Base-by-base conservation (phyloP, 2,888 invertebrate species). In the Papilio demoleus region DNA sequence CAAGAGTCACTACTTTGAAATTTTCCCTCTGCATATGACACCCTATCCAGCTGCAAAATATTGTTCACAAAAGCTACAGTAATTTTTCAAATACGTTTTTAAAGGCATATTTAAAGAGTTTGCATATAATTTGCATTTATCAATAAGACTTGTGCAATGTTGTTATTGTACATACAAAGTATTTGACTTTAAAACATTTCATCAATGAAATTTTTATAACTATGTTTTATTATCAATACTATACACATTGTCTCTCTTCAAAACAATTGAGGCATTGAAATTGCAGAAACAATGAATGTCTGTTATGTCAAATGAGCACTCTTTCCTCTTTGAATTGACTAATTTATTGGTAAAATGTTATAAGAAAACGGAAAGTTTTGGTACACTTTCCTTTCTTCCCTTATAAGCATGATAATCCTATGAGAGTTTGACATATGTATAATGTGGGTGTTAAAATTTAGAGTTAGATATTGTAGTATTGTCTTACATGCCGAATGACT, bases 401-500 rank as follows among this genome's bases (percentile, higher is more conserved):
- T n/a, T n/a, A n/a, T n/a, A n/a, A n/a, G n/a, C n/a, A n/a, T n/a
- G n/a, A n/a, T n/a, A n/a, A n/a, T n/a, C n/a, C n/a, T n/a, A n/a
- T n/a, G n/a, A n/a, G n/a, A n/a, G n/a, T n/a, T n/a, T n/a, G n/a
- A n/a, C n/a, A n/a, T n/a, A n/a, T n/a, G n/a, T n/a, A n/a, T n/a
- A n/a, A n/a, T n/a, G n/a, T n/a, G n/a, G n/a, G n/a, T n/a, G n/a
- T 31, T 31, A 31, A 4, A 31, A 31, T 4, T 4, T 4, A 31
- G 6, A 31, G 6, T 31, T 31, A 17, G 5, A 2, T 45, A 45
- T 45, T 45, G 9, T 53, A 47, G 17, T 64, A 40, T 34, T 38
- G 22, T 27, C 95, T 94, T 93, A 97, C 97, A 98, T 76, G 97
- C 96, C 72, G 98, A 98, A 91, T 98, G 98, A 85, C 97, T 98